Percentiles rank a stretch among this genome's conserved stretches.
phyloP scores from a whole-genome alignment of 1,140 invertebrate species.

The Drosophila oshimai region DNA sequence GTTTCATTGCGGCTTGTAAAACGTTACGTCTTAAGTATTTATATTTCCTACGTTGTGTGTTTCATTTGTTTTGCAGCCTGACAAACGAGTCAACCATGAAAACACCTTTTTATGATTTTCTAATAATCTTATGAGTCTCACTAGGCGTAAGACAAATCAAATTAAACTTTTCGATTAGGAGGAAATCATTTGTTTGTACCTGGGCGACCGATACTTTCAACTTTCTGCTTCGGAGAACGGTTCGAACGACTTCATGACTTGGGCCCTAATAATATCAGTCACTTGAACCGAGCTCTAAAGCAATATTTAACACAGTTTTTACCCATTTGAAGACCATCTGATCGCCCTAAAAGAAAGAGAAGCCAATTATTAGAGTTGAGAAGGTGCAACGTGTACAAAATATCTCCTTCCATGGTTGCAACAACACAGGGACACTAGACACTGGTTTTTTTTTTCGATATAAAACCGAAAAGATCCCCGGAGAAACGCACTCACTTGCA shows the following conservation, averaged over 20 bases:
- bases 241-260: conserved; percentile 16
- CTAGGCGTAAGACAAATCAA: conserved; percentile 1
- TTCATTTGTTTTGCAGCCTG: conserved; percentile 26
- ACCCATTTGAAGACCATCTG: conserved; percentile 1
- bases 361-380: neutral
- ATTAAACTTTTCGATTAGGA: neutral
- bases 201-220: neutral
- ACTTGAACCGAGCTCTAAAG: conserved; percentile 55
- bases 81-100: conserved; percentile 21
- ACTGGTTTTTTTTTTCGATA: no score
- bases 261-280: no score
- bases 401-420: neutral
- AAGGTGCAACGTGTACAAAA: conserved; percentile 37
- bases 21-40: conserved; percentile 37
- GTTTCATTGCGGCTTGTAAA: conserved; percentile 38
- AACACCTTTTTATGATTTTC: conserved; percentile 27
- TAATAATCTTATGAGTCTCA: conserved; percentile 26
- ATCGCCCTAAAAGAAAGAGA: conserved; percentile 3
- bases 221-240: conserved; percentile 44
- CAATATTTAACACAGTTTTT: conserved; percentile 3
- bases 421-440: conserved; percentile 1
- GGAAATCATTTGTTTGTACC: neutral
- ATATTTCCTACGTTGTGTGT: neutral
- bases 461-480: neutral
- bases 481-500: conserved; percentile 32